Base-by-base conservation (phyloP, 2,797 vertebrate species). In the Coreius guichenoti region DNA sequence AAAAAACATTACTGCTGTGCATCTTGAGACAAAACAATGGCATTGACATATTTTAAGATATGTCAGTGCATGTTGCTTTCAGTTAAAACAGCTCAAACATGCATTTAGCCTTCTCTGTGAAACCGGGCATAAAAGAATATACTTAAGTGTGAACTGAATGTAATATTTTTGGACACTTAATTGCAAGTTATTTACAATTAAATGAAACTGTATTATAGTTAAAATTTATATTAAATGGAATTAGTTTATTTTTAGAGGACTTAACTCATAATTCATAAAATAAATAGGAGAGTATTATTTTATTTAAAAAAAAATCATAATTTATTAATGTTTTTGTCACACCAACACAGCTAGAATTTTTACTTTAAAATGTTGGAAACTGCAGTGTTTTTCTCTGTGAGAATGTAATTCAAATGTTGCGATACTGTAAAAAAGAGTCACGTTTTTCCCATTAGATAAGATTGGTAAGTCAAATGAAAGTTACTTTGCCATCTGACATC, bases 381-480 rank as follows among this genome's bases (percentile, higher is more conserved):
- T 26, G 3, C 21, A n/a, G 5, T 8, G 8, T 9, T 8, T n/a
- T 70, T n/a, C 9, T n/a, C 23, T 29, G 13, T 17, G 7, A 26
- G 5, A 31, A 74, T 19, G 3, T 1, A 9, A 47, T 17, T 49
- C 43, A 29, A 51, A 78, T 29, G 23, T 45, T 65, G 16, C 0
- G 0, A 17, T 54, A 75, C 49, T 75, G 16, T 31, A 74, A 29
- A 31, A 75, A 14, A 12, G 1, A 75, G 47, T 54, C 17, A 47
- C 26, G 61, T 47, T 80, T 43, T 12, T 7, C 43, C 26, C 11
- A 31, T 33, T 80, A 49, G 26, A 80, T 47, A 43, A 13, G 58
- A 67, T 43, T 21, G 14, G 23, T 76, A 82, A 82, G 54, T n/a
- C 11, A 43, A 82, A 54, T 65, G 58, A 83, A 65, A 65, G 54